These are phyloP conservation scores for Dolichallabes microphthalmus DNA, from an alignment of 2,113 vertebrate genomes.

Conservation along the genomic window DNA sequence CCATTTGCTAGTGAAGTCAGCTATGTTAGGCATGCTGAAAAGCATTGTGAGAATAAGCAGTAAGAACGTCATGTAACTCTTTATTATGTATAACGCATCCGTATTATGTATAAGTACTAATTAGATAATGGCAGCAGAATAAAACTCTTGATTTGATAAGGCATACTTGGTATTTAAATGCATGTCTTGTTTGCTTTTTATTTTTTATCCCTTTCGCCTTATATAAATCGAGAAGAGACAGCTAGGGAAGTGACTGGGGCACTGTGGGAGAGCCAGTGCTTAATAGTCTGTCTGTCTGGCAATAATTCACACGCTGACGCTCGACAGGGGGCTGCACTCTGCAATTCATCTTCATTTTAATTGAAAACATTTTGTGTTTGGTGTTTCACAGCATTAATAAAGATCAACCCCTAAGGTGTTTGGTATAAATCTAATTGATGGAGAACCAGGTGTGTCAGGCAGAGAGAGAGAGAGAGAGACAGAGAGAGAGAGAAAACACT, in stretches of 20 bases:
- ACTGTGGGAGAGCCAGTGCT: slow-evolving; percentile 29
- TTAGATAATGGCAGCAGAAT: background rate
- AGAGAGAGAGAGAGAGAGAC: slow-evolving; percentile 23
- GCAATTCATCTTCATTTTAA: slow-evolving; percentile 70
- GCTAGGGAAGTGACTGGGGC: slow-evolving; percentile 22
- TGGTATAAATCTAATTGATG: slow-evolving; percentile 62
- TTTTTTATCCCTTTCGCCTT: background rate
- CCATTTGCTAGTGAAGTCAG: background rate
- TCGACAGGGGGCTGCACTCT: slow-evolving; percentile 25
- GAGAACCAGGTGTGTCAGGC: slow-evolving; percentile 37
- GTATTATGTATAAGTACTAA: background rate
- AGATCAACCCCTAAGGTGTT: slow-evolving; percentile 53
- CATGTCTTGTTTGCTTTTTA: background rate
- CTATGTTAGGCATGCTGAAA: background rate
- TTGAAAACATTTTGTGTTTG: slow-evolving; percentile 69
- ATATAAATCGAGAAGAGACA: background rate
- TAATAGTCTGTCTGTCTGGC: slow-evolving; percentile 43
- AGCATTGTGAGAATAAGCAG: background rate
- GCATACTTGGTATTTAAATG: background rate
- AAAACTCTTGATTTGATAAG: background rate
- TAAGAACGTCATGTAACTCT: background rate
- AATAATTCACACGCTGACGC: slow-evolving; percentile 43
- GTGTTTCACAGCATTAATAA: slow-evolving; percentile 64
- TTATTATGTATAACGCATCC: background rate
- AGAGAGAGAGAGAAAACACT: slow-evolving; percentile 16